Percentiles rank a stretch among this genome's conserved stretches.
These are phyloP conservation scores for Cynaeus angustus DNA, from an alignment of 2,888 invertebrate genomes.

Conservation along the genomic window DNA sequence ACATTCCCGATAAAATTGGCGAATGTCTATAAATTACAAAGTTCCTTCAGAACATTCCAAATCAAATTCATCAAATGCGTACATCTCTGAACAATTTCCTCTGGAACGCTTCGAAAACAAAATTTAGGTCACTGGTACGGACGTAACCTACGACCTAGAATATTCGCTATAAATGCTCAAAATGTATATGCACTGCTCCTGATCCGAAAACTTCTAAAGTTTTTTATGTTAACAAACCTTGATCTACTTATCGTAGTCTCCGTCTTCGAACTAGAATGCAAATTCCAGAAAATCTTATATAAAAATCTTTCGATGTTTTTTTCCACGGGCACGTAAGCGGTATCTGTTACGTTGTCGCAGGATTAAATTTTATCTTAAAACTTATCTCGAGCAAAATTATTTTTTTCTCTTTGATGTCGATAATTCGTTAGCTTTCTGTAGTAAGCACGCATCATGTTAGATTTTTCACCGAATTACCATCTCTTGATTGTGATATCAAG, in stretches of 20 bases:
- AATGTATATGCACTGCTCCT: constrained; percentile 5
- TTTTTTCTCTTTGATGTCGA: background rate
- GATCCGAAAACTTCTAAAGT: constrained; percentile 11
- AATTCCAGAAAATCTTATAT: too few species aligned
- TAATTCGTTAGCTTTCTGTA: too few species aligned
- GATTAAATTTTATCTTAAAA: background rate
- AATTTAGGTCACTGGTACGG: constrained; percentile 14
- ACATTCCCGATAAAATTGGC: too few species aligned
- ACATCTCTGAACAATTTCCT: background rate
- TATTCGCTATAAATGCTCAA: constrained; percentile 10
- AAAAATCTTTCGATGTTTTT: background rate
- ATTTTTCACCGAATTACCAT: background rate
- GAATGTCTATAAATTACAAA: too few species aligned
- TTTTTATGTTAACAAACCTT: constrained; percentile 15
- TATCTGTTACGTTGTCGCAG: background rate
- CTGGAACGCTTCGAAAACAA: background rate
- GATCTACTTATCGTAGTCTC: constrained; percentile 6
- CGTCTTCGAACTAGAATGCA: too few species aligned
- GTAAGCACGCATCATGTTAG: too few species aligned
- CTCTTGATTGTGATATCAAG: constrained; percentile 17
- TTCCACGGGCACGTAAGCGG: background rate
- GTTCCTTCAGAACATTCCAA: constrained; percentile 1
- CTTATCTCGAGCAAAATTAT: too few species aligned
- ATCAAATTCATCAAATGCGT: constrained; percentile 3
- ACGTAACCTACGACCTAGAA: constrained; percentile 5